Conservation (phyloP, 2,888 invertebrate genomes). For the Parnassius orleans region DNA sequence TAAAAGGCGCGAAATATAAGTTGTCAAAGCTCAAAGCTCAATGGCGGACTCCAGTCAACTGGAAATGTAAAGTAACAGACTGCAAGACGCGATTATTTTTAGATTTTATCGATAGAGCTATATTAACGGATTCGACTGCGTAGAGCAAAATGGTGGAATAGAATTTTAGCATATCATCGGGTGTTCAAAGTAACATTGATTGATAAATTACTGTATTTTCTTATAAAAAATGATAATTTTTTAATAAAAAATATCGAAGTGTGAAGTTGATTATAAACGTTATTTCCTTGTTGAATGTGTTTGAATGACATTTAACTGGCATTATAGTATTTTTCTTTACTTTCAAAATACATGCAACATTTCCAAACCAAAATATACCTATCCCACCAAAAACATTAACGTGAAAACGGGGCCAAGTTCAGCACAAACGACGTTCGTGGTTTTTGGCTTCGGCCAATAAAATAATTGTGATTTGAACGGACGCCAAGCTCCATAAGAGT, state of each 20-base stretch:
- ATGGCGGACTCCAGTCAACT: conserved; percentile 24
- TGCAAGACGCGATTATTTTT: conserved; percentile 23
- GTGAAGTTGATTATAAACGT: background rate
- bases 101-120: conserved; percentile 22
- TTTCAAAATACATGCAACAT: too few species aligned
- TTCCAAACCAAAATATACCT: too few species aligned
- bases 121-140: conserved; percentile 17
- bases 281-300: too few species aligned
- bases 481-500: too few species aligned
- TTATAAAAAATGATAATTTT: conserved; percentile 21
- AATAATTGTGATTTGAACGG: too few species aligned
- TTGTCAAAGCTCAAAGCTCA: conserved; percentile 17
- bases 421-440: too few species aligned
- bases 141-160: conserved; percentile 13
- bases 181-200: conserved; percentile 27
- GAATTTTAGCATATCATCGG: conserved; percentile 38
- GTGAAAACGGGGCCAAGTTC: too few species aligned
- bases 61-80: conserved; percentile 15
- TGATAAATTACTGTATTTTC: conserved; percentile 6
- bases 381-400: too few species aligned
- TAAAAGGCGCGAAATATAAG: conserved; percentile 10
- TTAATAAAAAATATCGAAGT: background rate
- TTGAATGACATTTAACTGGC: too few species aligned
- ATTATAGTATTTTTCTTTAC: too few species aligned
- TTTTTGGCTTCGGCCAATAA: too few species aligned